Conservation (phyloP, 2,797 vertebrate genomes). For the Gila robusta region DNA sequence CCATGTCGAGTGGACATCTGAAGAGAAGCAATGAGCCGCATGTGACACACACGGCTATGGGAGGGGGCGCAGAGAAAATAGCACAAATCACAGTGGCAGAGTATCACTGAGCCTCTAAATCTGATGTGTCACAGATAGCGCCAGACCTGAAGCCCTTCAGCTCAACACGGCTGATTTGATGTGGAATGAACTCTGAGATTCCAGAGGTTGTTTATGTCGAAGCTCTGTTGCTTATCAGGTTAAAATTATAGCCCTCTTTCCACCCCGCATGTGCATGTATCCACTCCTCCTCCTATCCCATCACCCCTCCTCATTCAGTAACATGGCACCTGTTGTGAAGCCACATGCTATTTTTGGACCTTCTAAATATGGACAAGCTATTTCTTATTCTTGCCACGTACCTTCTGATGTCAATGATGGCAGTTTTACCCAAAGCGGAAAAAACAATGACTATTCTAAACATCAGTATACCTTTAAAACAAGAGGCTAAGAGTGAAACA, state of each 20-base stretch:
- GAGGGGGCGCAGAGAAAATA: constrained; percentile 46
- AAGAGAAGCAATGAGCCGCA: constrained; percentile 13
- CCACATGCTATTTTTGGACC: constrained; percentile 82
- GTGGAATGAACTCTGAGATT: constrained; percentile 42
- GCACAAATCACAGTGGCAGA: constrained; percentile 52
- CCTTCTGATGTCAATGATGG: constrained; percentile 56
- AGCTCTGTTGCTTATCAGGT: constrained; percentile 59
- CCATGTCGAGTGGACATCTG: constrained; percentile 7
- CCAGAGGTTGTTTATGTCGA: constrained; percentile 60
- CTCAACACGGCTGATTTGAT: constrained; percentile 55
- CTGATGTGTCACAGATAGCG: constrained; percentile 49
- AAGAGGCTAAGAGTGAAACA: neutral
- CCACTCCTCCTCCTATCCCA: constrained; percentile 34
- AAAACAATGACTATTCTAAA: constrained; percentile 29
- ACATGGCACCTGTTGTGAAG: constrained; percentile 81
- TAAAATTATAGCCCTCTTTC: constrained; percentile 62
- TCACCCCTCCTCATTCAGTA: constrained; percentile 63
- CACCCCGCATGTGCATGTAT: constrained; percentile 51
- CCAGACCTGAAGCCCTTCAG: constrained; percentile 44
- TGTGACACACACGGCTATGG: constrained; percentile 38
- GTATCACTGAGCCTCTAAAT: constrained; percentile 41
- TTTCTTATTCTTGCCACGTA: constrained; percentile 69
- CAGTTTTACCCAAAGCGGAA: constrained; percentile 55
- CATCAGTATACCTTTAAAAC: neutral
- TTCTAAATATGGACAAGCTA: constrained; percentile 78